phyloP scores from a whole-genome alignment of 1,140 invertebrate genomes.

The Lepidurus apus region DNA sequence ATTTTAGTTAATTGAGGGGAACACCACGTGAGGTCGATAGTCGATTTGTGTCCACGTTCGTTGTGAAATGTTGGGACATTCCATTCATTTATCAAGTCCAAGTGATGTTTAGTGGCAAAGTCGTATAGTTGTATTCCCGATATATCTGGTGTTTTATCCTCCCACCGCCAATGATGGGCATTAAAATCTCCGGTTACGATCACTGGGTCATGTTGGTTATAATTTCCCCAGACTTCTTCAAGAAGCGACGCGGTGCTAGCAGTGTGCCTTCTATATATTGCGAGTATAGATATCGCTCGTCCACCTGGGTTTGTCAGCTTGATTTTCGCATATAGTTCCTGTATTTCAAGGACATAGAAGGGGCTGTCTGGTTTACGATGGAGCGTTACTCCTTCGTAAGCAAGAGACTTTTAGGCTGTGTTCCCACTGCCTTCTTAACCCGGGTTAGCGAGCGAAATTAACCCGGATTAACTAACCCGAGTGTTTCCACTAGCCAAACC shows the following conservation, averaged over 20 bases:
- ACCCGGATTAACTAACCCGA: too few relatives aligned
- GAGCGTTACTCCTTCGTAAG: background rate
- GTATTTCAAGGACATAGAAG: background rate
- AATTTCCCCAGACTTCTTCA: background rate
- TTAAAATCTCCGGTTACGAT: slow-evolving; percentile 20
- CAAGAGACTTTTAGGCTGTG: too few relatives aligned
- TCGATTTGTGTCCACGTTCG: slow-evolving; percentile 23
- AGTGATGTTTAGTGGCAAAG: slow-evolving; percentile 13
- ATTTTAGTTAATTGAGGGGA: background rate
- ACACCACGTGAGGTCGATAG: slow-evolving; percentile 10
- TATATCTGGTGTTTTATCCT: background rate
- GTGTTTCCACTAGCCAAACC: too few relatives aligned
- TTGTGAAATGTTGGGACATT: slow-evolving; percentile 23
- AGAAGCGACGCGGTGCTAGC: background rate
- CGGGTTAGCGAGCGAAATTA: too few relatives aligned
- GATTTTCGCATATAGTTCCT: slow-evolving; percentile 8
- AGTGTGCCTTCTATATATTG: background rate
- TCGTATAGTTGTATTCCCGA: background rate
- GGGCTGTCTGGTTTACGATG: background rate
- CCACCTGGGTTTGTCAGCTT: background rate
- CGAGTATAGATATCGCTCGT: background rate
- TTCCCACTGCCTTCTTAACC: too few relatives aligned
- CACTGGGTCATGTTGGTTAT: background rate
- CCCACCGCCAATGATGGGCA: slow-evolving; percentile 26
- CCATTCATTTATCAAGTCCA: background rate